phyloP scores from a whole-genome alignment of 2,797 vertebrate species.

The Pempheris klunzingeri region DNA sequence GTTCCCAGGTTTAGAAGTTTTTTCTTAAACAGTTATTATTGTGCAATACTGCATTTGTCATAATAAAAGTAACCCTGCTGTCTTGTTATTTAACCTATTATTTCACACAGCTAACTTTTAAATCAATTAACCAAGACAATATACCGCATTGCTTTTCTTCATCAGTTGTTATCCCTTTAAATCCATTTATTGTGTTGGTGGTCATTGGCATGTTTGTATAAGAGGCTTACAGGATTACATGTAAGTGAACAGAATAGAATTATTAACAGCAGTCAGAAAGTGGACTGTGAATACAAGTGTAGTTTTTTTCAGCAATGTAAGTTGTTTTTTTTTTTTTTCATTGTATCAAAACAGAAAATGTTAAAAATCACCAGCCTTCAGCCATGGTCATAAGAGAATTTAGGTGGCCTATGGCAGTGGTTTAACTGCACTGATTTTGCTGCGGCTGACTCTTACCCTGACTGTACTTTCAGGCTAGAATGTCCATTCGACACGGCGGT shows the following conservation, averaged over 20 bases:
- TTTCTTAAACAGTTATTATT: neutral
- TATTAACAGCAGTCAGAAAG: conserved; percentile 4
- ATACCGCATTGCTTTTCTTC: neutral
- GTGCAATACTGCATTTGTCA: neutral
- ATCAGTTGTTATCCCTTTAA: neutral
- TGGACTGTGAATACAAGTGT: neutral
- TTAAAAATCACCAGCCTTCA: neutral
- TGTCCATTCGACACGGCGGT: conserved; percentile 95
- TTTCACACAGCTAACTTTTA: neutral
- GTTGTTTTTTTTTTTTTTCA: too few relatives aligned
- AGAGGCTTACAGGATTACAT: conserved; percentile 29
- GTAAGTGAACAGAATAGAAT: neutral
- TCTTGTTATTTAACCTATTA: neutral
- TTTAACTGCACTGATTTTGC: neutral
- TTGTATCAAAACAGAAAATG: neutral
- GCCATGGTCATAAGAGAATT: neutral
- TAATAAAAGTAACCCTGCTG: neutral
- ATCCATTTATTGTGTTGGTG: conserved; percentile 4
- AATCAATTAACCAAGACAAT: neutral
- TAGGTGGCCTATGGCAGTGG: neutral
- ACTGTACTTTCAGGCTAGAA: conserved; percentile 87
- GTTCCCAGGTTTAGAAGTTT: too few relatives aligned
- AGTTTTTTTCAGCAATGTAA: too few relatives aligned
- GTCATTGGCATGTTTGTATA: conserved; percentile 11
- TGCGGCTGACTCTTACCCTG: conserved; percentile 8